Evolutionary conservation across 2,797 vertebrate species (phyloP).

Genomic region (Chelonia mydas): DNA sequence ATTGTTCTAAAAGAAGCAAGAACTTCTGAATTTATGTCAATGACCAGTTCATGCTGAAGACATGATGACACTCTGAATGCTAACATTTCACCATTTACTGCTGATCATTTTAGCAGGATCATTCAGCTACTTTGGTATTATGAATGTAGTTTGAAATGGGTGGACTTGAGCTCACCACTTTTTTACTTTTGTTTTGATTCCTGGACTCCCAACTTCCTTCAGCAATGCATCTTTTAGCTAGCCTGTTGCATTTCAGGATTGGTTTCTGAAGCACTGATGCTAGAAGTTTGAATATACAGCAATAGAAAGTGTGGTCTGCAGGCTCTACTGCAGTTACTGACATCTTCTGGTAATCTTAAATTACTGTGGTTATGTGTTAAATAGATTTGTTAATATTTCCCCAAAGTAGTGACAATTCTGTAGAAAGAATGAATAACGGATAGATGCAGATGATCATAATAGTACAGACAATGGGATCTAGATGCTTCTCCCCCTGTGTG

Average conservation of each 20-base stretch:
- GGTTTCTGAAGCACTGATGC: background rate
- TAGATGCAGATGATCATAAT: background rate
- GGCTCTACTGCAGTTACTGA: too few species aligned
- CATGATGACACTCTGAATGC: background rate
- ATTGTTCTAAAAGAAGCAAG: background rate
- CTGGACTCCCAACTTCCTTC: background rate
- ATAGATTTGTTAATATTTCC: background rate
- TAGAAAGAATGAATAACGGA: background rate
- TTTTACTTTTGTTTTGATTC: background rate
- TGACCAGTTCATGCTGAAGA: background rate
- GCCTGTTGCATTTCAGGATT: background rate
- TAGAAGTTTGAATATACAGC: background rate
- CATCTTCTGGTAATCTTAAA: background rate
- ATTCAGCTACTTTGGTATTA: background rate
- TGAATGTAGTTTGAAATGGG: background rate
- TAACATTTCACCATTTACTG: background rate
- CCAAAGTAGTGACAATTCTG: background rate
- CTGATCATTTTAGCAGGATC: background rate
- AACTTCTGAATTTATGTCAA: background rate
- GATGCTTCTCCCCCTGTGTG: background rate
- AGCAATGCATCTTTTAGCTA: background rate
- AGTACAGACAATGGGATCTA: background rate
- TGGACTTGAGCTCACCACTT: background rate
- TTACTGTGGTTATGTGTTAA: background rate
- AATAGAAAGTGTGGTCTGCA: background rate